A percentile compares a stretch with the other conserved stretches of the same genome.
These are phyloP conservation scores for Apamea sordens DNA, from an alignment of 2,888 invertebrate genomes.

Conservation along the genomic window DNA sequence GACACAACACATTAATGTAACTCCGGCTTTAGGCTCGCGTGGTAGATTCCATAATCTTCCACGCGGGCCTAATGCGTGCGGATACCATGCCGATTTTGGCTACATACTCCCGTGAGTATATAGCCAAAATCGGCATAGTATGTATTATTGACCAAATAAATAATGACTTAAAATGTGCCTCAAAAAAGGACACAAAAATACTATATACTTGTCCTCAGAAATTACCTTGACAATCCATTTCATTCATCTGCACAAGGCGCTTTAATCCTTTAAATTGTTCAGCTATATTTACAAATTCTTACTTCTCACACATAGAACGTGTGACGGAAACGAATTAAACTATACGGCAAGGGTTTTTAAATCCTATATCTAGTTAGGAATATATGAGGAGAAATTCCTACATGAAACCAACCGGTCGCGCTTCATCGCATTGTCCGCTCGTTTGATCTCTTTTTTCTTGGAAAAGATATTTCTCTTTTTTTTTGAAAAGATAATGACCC, in stretches of 20 bases:
- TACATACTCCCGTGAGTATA: too few relatives aligned
- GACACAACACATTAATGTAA: too few relatives aligned
- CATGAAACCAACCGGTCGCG: background rate
- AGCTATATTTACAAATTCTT: background rate
- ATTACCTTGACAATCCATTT: too few relatives aligned
- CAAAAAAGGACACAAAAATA: background rate
- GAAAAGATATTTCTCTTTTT: too few relatives aligned
- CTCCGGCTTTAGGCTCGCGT: too few relatives aligned
- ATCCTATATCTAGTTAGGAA: background rate
- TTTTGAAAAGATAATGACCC: too few relatives aligned
- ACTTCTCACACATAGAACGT: background rate
- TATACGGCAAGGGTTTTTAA: background rate
- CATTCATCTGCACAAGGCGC: background rate
- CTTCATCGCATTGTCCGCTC: background rate
- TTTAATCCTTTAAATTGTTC: background rate
- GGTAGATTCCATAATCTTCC: too few relatives aligned
- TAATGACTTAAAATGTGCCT: background rate
- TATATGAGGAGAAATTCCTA: background rate
- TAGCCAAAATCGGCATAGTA: too few relatives aligned
- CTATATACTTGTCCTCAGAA: background rate
- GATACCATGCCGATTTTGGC: too few relatives aligned
- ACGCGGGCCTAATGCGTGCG: too few relatives aligned
- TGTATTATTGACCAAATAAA: too few relatives aligned
- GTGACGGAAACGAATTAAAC: background rate
- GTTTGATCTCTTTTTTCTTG: background rate